Evolutionary conservation across 2,888 invertebrate species (phyloP), one percentile per base, ranked within the genome.

Genomic region (Prosopocoilus inquinatus): DNA sequence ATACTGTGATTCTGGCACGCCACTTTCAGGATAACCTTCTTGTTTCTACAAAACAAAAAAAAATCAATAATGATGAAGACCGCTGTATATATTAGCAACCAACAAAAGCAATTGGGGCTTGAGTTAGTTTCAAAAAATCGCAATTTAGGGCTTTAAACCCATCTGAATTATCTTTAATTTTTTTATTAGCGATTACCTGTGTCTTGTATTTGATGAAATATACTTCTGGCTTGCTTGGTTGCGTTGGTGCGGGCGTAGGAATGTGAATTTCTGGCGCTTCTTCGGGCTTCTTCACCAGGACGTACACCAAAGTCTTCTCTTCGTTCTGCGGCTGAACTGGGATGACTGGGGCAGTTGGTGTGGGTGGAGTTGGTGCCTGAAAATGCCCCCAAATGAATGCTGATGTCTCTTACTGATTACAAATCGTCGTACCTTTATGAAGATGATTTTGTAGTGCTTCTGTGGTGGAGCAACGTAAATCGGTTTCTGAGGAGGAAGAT

Each of bases 141-240:
- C 11, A 20, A n/a, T 49, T 35, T 15, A 49, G 35, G 35, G 46
- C 47, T 33, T 45, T 2, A 20, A n/a, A 15, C 20, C 12, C 38
- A 2, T 32, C 7, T 8, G 34, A 2, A 52, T 13, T 9, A 13
- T 16, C 15, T 15, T 15, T 41, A 9, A 16, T 2, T 47, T 20
- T n/a, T 11, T 53, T n/a, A 47, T 35, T 45, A 41, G 12, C n/a
- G 12, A 53, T 32, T 78, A 89, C 89, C 86, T 89, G 89, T 48
- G 89, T 89, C 79, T 90, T 90, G 80, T 92, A 93, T 80, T 91
- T 87, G 81, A 92, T 92, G 82, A 92, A 92, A 82, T 91, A 92
- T 50, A 92, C 92, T 80, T 92, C 92, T 4, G 92, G 92, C 75
- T 92, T 92, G 81, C 89, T 87, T 45, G 92, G 92, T 71, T 91